Evolutionary conservation across 2,113 vertebrate genomes (phyloP), one percentile per base, ranked within the genome.

Genomic region (Melanerpes formicivorus): DNA sequence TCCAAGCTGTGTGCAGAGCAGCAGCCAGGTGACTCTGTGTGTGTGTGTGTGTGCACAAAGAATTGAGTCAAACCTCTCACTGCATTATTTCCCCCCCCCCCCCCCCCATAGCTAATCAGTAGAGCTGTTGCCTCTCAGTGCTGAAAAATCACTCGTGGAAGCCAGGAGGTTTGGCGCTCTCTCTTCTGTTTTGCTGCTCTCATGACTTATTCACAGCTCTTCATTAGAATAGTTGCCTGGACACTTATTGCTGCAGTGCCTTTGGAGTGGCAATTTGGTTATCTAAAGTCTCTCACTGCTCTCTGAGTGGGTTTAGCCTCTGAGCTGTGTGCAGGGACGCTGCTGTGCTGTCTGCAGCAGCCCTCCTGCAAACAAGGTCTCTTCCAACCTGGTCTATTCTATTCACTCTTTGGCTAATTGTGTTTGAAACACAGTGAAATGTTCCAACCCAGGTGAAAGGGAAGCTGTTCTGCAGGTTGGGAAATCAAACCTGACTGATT

Each of bases 181-280:
- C 22, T 62, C 14, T 21, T 44, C 42, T 52, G 3, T 32, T 78
- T 60, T 6, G 81, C 23, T 67, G 93, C 71, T 90, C 63, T 62
- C 32, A 2, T 67, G 78, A 21, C 29, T 90, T 69, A 26, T 42
- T 79, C 74, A 65, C 87, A 93, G 93, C 87, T 93, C 30, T 9
- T 86, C 59, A 10, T 30, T 81, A 44, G 3, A 76, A 3, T 25
- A 88, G 84, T 19, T 92, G 58, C 63, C 84, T 29, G 70, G 50
- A 42, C 74, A 27, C 19, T 92, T 79, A 48, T 18, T 79, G 50
- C 63, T 84, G 5, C 46, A 11, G 52, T 59, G 80, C 63, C 21
- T 93, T 84, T 87, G 74, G 42, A 74, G 90, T 14, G 55, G 64
- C 32, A 82, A n/a, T 92, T 80, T 55, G 55, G 34, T 94, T 66